These are phyloP conservation scores for Phaethornis superciliosus DNA, from an alignment of 2,113 vertebrate genomes.

Conservation along the genomic window DNA sequence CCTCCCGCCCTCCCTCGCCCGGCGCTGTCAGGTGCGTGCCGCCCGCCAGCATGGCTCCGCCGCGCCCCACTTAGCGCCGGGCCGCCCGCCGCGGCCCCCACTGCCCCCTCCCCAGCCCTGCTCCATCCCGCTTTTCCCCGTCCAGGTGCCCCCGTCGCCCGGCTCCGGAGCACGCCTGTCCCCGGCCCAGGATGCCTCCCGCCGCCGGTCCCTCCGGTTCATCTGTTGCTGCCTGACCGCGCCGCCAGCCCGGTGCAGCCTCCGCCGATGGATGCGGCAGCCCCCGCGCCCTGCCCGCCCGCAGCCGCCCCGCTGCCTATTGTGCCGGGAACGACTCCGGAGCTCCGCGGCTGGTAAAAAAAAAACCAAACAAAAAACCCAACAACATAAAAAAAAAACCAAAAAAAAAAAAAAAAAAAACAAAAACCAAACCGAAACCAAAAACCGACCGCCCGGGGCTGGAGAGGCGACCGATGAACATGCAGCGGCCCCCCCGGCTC, in stretches of 20 bases:
- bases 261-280: constrained; percentile 45
- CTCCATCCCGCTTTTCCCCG: neutral
- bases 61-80: constrained; percentile 16
- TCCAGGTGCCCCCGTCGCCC: constrained; percentile 6
- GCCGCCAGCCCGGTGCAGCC: neutral
- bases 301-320: constrained; percentile 16
- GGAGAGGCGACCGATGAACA: constrained; percentile 4
- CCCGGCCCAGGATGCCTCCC: neutral
- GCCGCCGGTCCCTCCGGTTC: neutral
- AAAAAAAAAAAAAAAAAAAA: neutral
- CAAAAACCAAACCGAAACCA: neutral
- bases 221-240: constrained; percentile 60
- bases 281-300: constrained; percentile 12
- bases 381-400: neutral
- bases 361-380: neutral
- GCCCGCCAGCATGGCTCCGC: constrained; percentile 3
- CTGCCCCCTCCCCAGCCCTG: neutral
- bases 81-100: neutral
- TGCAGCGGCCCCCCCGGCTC: neutral
- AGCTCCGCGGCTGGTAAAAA: constrained; percentile 35
- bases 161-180: neutral
- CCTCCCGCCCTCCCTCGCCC: neutral
- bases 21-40: constrained; percentile 26
- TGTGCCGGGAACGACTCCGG: constrained; percentile 35
- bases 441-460: neutral